Base-by-base conservation (phyloP, 2,888 invertebrate species). In the Neocrepidodera transversa region DNA sequence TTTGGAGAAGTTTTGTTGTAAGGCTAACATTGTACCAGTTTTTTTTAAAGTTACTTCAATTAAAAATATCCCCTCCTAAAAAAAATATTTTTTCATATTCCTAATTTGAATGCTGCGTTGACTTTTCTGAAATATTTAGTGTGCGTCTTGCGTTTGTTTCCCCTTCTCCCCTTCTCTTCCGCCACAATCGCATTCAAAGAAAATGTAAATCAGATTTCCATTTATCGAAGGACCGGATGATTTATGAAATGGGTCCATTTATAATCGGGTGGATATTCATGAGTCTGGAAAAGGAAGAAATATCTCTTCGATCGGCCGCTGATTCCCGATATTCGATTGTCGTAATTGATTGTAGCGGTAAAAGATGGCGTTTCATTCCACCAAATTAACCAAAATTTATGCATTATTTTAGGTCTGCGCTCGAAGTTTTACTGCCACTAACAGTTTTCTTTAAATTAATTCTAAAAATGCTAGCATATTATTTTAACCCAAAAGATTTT, bases 311-410 rank as follows among this genome's bases (percentile, higher is more conserved):
- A 45, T 45, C 26, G 45, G 26, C 45, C 26, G n/a, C n/a, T n/a
- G n/a, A n/a, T n/a, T n/a, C n/a, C n/a, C n/a, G n/a, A n/a, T n/a
- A n/a, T n/a, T 57, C 55, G 68, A 64, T 68, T 65, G 70, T 45
- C 45, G 45, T 74, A 76, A 76, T 76, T 76, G 74, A 75, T 75
- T 74, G 74, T 74, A 72, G n/a, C 69, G 68, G 70, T 68, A 69
- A 69, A 71, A 69, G 68, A 74, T 70, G 71, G 68, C 72, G 66
- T 74, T 74, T 73, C 73, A 73, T 74, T 74, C 69, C 65, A 66
- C 65, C 70, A 71, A 74, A 74, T 75, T 74, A 72, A 70, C 68
- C 32, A 53, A 43, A n/a, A 53, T 53, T 53, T 32, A 53, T 53
- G 32, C 43, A 32, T 30, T 52, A 28, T 52, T 42, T 42, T 18